Conservation (phyloP, 1,140 invertebrate genomes). For the Charaxes varanes region DNA sequence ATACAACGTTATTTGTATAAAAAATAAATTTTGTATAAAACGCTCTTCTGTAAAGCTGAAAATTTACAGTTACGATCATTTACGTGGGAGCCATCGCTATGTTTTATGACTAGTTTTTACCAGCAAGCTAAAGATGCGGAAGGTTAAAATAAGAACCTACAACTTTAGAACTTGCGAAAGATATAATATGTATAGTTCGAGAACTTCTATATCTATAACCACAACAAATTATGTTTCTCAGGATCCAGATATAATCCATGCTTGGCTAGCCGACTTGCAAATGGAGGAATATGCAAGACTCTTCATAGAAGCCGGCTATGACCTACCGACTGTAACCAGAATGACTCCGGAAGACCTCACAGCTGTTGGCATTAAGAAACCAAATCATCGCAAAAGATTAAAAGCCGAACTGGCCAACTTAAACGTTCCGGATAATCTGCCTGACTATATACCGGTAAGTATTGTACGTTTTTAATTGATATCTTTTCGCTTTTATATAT, state of each 20-base stretch:
- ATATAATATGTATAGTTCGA: too few relatives aligned
- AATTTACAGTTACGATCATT: too few relatives aligned
- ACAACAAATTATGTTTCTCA: conserved; percentile 40
- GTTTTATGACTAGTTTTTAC: too few relatives aligned
- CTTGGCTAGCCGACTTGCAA: conserved; percentile 95
- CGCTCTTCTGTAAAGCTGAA: too few relatives aligned
- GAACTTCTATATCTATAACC: too few relatives aligned
- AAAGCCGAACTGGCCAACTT: conserved; percentile 97
- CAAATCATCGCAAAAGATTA: conserved; percentile 95
- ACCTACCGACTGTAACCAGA: conserved; percentile 96
- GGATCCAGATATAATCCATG: conserved; percentile 94
- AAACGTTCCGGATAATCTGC: conserved; percentile 94
- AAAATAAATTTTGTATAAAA: too few relatives aligned
- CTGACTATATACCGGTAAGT: conserved; percentile 93
- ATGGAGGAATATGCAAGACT: conserved; percentile 97
- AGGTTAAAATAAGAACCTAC: too few relatives aligned
- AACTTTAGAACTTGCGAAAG: too few relatives aligned
- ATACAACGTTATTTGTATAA: too few relatives aligned
- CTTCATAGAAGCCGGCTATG: conserved; percentile 97
- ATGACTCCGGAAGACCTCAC: conserved; percentile 98
- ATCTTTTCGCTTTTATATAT: too few relatives aligned
- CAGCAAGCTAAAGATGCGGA: too few relatives aligned
- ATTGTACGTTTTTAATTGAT: conserved; percentile 4
- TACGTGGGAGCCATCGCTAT: too few relatives aligned
- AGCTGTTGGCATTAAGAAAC: conserved; percentile 95